phyloP scores from a whole-genome alignment of 2,113 vertebrate genomes.

The Ageneiosus marmoratus region DNA sequence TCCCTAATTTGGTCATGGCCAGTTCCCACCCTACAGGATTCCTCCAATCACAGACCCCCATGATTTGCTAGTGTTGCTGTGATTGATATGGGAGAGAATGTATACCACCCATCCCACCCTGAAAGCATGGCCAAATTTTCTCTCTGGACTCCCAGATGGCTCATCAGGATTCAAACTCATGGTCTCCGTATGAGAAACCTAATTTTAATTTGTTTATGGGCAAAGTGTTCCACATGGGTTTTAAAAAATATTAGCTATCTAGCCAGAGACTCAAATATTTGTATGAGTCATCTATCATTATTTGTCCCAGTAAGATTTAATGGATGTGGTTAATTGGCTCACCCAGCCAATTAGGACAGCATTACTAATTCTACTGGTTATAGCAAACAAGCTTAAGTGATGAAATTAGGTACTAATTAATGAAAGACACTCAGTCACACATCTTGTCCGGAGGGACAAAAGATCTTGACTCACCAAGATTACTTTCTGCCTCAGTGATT shows the following conservation, averaged over 20 bases:
- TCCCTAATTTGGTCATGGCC: no score
- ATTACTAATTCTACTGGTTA: constrained; percentile 23
- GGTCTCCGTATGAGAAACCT: no score
- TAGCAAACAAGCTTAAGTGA: not conserved
- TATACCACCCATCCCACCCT: no score
- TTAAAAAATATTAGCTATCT: not conserved
- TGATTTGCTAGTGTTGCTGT: no score
- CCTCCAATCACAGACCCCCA: no score
- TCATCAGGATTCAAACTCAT: no score
- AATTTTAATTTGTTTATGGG: not conserved
- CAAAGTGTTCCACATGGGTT: not conserved
- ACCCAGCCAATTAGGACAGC: not conserved
- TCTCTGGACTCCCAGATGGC: no score
- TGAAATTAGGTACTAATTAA: constrained; percentile 28
- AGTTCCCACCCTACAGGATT: no score
- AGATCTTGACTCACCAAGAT: constrained; percentile 15
- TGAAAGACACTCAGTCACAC: not conserved
- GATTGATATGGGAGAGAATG: no score
- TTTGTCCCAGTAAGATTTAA: not conserved
- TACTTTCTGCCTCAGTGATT: constrained; percentile 38
- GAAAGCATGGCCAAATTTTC: no score
- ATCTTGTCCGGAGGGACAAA: constrained; percentile 8
- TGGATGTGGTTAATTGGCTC: not conserved
- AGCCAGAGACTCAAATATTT: not conserved
- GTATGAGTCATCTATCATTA: not conserved